Percentiles rank a stretch among this genome's conserved stretches.
Conservation (phyloP, 2,888 invertebrate genomes). For the Omphaloscelis lunosa region DNA sequence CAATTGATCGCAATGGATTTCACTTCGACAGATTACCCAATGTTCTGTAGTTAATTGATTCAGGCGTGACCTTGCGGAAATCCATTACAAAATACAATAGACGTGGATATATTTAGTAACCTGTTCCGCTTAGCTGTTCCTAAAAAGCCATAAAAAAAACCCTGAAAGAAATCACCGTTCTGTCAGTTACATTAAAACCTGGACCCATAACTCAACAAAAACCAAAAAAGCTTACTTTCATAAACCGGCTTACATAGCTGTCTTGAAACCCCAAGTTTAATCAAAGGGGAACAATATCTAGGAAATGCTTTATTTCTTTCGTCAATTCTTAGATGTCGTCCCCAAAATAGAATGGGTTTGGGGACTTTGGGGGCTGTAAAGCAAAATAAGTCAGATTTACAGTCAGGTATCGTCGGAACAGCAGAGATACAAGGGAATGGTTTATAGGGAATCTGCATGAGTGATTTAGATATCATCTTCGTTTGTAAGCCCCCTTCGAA, state of each 20-base stretch:
- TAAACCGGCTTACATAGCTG: background rate
- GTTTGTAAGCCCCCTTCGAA: constrained; percentile 34
- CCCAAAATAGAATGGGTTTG: constrained; percentile 46
- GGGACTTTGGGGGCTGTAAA: constrained; percentile 43
- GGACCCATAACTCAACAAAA: background rate
- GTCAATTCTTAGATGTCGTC: constrained; percentile 54
- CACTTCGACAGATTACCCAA: too few relatives aligned
- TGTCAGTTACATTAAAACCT: constrained; percentile 16
- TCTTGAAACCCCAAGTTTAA: constrained; percentile 45
- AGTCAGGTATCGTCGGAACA: constrained; percentile 53
- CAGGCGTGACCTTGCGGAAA: too few relatives aligned
- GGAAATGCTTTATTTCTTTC: constrained; percentile 45
- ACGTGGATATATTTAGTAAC: too few relatives aligned
- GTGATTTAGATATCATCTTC: constrained; percentile 60
- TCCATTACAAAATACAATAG: too few relatives aligned
- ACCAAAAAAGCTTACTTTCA: background rate
- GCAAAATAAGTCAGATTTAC: constrained; percentile 61
- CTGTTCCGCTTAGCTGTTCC: too few relatives aligned
- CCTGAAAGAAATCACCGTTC: too few relatives aligned
- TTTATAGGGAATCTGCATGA: constrained; percentile 59
- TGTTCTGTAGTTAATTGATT: too few relatives aligned
- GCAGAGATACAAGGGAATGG: constrained; percentile 44
- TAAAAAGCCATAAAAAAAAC: too few relatives aligned
- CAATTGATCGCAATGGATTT: too few relatives aligned
- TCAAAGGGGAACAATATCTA: constrained; percentile 42